A percentile compares a stretch with the other conserved stretches of the same genome.
Evolutionary conservation across 2,888 invertebrate genomes (phyloP).

Genomic region (Apamea crenata): DNA sequence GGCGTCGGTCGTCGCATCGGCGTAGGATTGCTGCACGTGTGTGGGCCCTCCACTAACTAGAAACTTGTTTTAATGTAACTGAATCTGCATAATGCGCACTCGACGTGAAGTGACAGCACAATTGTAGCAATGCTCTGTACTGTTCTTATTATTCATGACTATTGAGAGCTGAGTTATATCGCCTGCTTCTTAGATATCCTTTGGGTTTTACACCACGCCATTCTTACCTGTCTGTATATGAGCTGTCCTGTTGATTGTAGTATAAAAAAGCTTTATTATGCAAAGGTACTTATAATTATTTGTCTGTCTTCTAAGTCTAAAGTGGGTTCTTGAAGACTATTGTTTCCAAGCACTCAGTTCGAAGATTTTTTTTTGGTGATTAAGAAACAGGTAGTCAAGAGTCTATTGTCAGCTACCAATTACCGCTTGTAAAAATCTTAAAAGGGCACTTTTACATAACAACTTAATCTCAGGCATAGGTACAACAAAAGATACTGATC

Average conservation of each 20-base stretch:
- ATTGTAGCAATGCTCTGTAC: slow-evolving; percentile 62
- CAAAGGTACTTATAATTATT: slow-evolving; percentile 42
- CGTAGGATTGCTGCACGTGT: slow-evolving; percentile 71
- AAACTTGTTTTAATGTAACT: slow-evolving; percentile 72
- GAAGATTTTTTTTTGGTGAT: slow-evolving; percentile 43
- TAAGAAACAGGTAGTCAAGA: slow-evolving; percentile 55
- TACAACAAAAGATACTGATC: slow-evolving; percentile 23
- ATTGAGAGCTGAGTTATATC: slow-evolving; percentile 49
- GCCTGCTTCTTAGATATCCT: slow-evolving; percentile 31
- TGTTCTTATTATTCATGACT: slow-evolving; percentile 55
- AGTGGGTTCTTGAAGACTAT: slow-evolving; percentile 52
- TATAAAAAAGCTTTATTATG: slow-evolving; percentile 47
- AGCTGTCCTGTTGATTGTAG: slow-evolving; percentile 27
- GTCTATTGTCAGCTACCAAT: slow-evolving; percentile 45
- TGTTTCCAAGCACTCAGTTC: slow-evolving; percentile 53
- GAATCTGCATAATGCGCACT: slow-evolving; percentile 70
- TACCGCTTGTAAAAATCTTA: slow-evolving; percentile 36
- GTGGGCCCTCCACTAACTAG: slow-evolving; percentile 70
- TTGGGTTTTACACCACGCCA: slow-evolving; percentile 7
- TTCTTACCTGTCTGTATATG: slow-evolving; percentile 19
- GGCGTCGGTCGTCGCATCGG: slow-evolving; percentile 65
- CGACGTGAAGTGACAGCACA: slow-evolving; percentile 64
- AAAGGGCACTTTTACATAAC: slow-evolving; percentile 26
- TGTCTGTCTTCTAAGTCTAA: slow-evolving; percentile 40
- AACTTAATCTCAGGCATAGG: slow-evolving; percentile 15